Percentiles rank a stretch among this genome's conserved stretches.
These are phyloP conservation scores for Dicentrarchus labrax DNA, from an alignment of 2,113 vertebrate genomes.

Conservation along the genomic window DNA sequence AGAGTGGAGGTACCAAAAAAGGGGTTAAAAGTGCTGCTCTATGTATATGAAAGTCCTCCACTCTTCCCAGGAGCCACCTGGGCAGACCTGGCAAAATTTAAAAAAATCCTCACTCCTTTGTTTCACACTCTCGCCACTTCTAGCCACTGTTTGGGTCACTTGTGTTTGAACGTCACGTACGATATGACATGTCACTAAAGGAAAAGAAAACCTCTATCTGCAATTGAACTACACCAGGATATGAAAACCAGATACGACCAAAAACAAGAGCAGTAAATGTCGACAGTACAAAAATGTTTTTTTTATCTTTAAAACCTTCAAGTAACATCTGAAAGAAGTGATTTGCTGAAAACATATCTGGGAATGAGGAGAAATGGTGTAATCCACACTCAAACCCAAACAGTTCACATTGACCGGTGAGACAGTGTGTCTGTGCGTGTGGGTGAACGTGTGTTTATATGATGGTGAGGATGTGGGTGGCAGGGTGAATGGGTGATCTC, in stretches of 20 bases:
- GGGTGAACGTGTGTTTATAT: slow-evolving; percentile 49
- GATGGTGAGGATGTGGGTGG: slow-evolving; percentile 69
- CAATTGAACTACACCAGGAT: slow-evolving; percentile 48
- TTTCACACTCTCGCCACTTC: slow-evolving; percentile 24
- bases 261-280: slow-evolving; percentile 45
- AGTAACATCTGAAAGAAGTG: slow-evolving; percentile 62
- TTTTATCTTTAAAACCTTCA: slow-evolving; percentile 66
- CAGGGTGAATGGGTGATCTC: slow-evolving; percentile 68
- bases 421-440: slow-evolving; percentile 47
- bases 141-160: slow-evolving; percentile 34
- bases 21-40: slow-evolving; percentile 83
- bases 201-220: slow-evolving; percentile 26
- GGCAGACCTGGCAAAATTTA: slow-evolving; percentile 17
- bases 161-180: slow-evolving; percentile 32
- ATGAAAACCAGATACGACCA: slow-evolving; percentile 53
- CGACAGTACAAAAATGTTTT: slow-evolving; percentile 41
- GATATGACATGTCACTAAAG: slow-evolving; percentile 28
- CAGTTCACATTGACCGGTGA: slow-evolving; percentile 56
- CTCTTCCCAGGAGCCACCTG: slow-evolving; percentile 68
- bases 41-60: slow-evolving; percentile 72
- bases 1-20: slow-evolving; percentile 72
- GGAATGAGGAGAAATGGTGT: slow-evolving; percentile 49
- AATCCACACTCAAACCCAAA: slow-evolving; percentile 55
- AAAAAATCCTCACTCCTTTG: neutral
- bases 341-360: slow-evolving; percentile 26